These are phyloP conservation scores for Trilocha varians DNA, from an alignment of 2,888 invertebrate genomes.

Conservation along the genomic window DNA sequence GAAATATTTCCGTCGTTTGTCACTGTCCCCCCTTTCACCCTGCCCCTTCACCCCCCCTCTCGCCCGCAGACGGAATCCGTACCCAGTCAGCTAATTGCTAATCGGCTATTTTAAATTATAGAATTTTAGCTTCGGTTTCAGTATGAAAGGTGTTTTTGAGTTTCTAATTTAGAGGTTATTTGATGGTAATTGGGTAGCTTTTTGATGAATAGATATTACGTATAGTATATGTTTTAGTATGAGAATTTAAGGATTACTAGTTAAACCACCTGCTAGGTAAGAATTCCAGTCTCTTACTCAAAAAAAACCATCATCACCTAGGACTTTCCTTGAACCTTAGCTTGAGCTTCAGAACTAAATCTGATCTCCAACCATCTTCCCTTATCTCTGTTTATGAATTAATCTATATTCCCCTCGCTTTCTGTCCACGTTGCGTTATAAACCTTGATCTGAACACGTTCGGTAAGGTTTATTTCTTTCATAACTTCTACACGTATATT, in stretches of 20 bases:
- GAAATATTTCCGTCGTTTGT: constrained; percentile 33
- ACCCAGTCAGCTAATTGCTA: constrained; percentile 8
- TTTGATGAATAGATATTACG: too few species aligned
- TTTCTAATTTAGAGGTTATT: not conserved
- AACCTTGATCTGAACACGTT: not conserved
- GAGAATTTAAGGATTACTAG: too few species aligned
- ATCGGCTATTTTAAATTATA: constrained; percentile 8
- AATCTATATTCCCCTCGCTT: too few species aligned
- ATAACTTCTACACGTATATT: not conserved
- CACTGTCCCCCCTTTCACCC: constrained; percentile 20
- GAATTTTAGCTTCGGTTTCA: not conserved
- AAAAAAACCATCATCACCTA: too few species aligned
- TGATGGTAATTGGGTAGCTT: not conserved
- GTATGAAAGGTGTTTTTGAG: not conserved
- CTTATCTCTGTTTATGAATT: too few species aligned
- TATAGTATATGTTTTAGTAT: too few species aligned
- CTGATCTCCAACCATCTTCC: too few species aligned
- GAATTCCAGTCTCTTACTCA: too few species aligned
- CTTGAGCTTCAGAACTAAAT: too few species aligned
- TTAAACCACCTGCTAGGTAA: too few species aligned
- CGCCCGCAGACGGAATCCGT: constrained; percentile 5
- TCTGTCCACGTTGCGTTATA: not conserved
- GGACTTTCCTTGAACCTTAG: too few species aligned
- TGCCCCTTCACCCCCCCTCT: not conserved
- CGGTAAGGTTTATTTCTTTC: not conserved